Conservation (phyloP, 2,113 vertebrate species). For the Xiphophorus couchianus region DNA sequence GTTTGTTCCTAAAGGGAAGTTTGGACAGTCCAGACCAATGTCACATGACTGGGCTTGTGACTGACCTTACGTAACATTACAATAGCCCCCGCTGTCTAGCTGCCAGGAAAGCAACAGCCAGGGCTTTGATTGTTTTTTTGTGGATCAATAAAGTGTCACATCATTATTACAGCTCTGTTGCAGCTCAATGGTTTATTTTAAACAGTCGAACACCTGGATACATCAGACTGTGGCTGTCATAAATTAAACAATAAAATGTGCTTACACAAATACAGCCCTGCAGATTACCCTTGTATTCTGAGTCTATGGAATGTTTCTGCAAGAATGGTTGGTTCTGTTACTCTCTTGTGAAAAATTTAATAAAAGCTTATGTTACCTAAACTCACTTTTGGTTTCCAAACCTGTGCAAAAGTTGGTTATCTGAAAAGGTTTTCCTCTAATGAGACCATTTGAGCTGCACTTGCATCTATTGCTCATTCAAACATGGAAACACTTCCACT, state of each 20-base stretch:
- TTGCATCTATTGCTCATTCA: conserved; percentile 13
- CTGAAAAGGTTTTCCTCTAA: background rate
- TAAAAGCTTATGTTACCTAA: too few species aligned
- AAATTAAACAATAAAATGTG: background rate
- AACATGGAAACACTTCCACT: background rate
- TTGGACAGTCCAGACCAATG: conserved; percentile 44
- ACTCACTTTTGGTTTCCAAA: too few species aligned
- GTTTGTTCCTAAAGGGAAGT: conserved; percentile 43
- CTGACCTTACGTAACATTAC: conserved; percentile 47
- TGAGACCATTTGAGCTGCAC: conserved; percentile 5
- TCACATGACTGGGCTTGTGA: conserved; percentile 63
- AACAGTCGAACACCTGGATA: background rate
- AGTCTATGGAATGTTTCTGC: background rate
- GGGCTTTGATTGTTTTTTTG: conserved; percentile 42
- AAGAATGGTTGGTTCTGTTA: too few species aligned
- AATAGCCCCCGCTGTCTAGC: conserved; percentile 19
- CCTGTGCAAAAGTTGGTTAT: too few species aligned
- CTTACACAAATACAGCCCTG: background rate
- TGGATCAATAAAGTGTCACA: conserved; percentile 42
- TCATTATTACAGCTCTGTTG: conserved; percentile 14
- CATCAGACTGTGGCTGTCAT: background rate
- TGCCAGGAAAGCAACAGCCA: conserved; percentile 37
- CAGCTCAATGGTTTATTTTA: background rate
- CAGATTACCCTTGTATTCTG: background rate
- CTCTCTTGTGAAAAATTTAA: too few species aligned